Conservation (phyloP, 2,888 invertebrate genomes). For the Scelioninae gen. 1 region DNA sequence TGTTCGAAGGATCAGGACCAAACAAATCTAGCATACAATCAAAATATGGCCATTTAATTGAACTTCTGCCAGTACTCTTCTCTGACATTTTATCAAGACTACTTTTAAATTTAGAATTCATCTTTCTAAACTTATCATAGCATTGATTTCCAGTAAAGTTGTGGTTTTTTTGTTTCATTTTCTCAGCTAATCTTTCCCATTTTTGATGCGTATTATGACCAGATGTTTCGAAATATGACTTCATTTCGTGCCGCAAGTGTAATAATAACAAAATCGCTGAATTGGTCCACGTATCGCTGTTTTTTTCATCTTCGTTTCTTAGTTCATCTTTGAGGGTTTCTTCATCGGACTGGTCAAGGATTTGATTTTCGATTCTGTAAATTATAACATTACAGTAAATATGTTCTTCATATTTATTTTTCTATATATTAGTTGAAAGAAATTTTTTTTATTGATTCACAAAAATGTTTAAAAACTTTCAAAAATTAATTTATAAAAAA, state of each 20-base stretch:
- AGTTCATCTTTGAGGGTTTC: slow-evolving; percentile 1
- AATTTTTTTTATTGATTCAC: too few species aligned
- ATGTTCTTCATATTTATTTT: too few species aligned
- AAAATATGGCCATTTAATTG: slow-evolving; percentile 13
- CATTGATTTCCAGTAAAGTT: slow-evolving; percentile 9
- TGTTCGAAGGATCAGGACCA: background rate
- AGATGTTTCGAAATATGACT: slow-evolving; percentile 20
- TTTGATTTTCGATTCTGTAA: slow-evolving; percentile 18
- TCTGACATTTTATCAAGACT: slow-evolving; percentile 2
- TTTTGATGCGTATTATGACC: slow-evolving; percentile 10
- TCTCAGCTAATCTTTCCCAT: slow-evolving; percentile 14
- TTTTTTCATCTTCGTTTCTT: slow-evolving; percentile 2
- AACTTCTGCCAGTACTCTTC: slow-evolving; percentile 6
- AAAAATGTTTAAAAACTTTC: too few species aligned
- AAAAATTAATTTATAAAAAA: too few species aligned
- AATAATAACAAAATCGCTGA: slow-evolving; percentile 17
- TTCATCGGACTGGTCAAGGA: background rate
- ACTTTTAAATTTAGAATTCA: slow-evolving; percentile 3
- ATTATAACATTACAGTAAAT: too few species aligned
- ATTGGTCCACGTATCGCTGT: slow-evolving; percentile 3
- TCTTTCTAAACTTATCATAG: slow-evolving; percentile 24
- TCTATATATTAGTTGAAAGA: too few species aligned
- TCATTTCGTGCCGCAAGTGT: slow-evolving; percentile 10
- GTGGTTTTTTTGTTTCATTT: slow-evolving; percentile 27
- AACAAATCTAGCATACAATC: slow-evolving; percentile 8